Evolutionary conservation across 2,888 invertebrate genomes (phyloP), one percentile per base, ranked within the genome.

Genomic region (Drosophila pseudotakahashii): DNA sequence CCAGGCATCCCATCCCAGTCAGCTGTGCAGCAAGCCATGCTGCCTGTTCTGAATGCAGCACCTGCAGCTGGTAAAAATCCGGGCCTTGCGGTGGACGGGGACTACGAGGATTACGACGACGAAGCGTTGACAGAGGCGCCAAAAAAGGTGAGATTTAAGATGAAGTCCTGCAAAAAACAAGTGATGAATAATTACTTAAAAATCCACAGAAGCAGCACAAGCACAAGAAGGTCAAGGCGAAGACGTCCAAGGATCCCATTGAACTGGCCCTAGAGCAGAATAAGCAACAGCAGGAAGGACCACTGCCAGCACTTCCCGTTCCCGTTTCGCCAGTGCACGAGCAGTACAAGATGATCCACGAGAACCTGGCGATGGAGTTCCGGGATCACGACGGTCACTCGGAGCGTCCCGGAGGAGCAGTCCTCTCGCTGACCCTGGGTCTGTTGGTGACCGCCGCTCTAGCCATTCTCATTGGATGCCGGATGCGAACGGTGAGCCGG

Each of bases 391-490:
- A 95, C 91, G 95, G 95, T 0, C 93, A 94, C 70, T 94, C 95
- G 73, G 94, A 95, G 85, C 94, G 94, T 60, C 97, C 97, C 23
- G 95, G 95, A 54, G 96, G 97, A 60, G 97, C 97, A 9, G 94
- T 97, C 51, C 93, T 97, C 79, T 95, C 97, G 9, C 93, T 97
- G 39, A 95, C 96, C 34, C 92, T 97, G 79, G 97, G 96, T 94
- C 93, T 98, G 73, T 94, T 95, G 74, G 94, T 98, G 84, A 97
- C 97, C 32, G 95, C 95, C 48, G 94, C 96, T 47, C 94, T 98
- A 94, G 95, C 96, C 51, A 94, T 96, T 64, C 93, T 98, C 87
- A 95, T 97, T 77, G 97, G 95, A 30, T 98, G 97, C 90, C 94
- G 98, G 57, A 93, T 97, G 91, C 94, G 97, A 79, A 95, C 96